Conservation (phyloP, 2,797 vertebrate genomes). For the Enteromius radiatus region DNA sequence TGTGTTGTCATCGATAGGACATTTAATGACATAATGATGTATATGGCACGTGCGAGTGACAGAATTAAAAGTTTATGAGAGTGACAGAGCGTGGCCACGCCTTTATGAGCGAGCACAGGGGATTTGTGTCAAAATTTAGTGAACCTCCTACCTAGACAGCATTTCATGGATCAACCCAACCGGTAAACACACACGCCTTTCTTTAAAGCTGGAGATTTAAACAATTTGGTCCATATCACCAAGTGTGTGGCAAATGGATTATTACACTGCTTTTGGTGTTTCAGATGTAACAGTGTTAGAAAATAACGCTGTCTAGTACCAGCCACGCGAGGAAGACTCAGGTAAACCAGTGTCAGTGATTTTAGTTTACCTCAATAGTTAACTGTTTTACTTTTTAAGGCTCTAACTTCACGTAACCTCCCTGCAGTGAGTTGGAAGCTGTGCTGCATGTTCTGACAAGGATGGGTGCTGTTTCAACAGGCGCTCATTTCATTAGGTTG, state of each 20-base stretch:
- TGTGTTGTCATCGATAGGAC: background rate
- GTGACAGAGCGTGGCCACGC: constrained; percentile 9
- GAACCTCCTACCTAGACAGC: background rate
- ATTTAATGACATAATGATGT: background rate
- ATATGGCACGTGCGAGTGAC: background rate
- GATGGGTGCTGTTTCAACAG: constrained; percentile 51
- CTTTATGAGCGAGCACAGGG: background rate
- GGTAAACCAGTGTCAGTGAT: constrained; percentile 39
- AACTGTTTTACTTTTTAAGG: background rate
- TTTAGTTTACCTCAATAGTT: constrained; percentile 7
- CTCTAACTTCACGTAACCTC: background rate
- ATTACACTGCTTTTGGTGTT: background rate
- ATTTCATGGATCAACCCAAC: background rate
- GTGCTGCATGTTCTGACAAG: constrained; percentile 54
- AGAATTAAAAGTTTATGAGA: background rate
- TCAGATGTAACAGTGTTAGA: background rate
- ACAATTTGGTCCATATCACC: background rate
- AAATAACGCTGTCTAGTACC: background rate
- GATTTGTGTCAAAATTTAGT: constrained; percentile 9
- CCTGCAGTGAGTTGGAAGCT: constrained; percentile 19
- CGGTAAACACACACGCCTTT: background rate
- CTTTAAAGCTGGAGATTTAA: constrained; percentile 1
- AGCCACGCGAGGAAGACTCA: constrained; percentile 2
- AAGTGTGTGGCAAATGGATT: constrained; percentile 9
- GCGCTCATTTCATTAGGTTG: background rate